These are phyloP conservation scores for Drosophila yooni DNA, from an alignment of 2,888 invertebrate species.

Conservation along the genomic window DNA sequence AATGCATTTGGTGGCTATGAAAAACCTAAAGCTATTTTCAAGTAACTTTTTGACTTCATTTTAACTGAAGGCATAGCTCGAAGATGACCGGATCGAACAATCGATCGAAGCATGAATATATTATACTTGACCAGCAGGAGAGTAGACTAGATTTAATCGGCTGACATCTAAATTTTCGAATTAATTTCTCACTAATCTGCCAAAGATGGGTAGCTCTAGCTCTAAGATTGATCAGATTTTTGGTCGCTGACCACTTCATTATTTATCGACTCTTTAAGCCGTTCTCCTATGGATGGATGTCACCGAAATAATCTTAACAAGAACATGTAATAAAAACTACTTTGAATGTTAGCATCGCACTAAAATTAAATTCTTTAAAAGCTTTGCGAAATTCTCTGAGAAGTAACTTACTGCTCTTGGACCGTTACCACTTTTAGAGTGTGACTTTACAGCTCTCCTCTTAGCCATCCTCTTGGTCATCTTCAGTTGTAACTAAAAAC, in stretches of 20 bases:
- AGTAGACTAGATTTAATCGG: not conserved
- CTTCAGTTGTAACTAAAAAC: slow-evolving; percentile 69
- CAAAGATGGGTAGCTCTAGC: slow-evolving; percentile 79
- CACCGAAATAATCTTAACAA: not conserved
- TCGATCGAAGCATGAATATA: not conserved
- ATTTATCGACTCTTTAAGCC: not conserved
- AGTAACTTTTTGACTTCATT: not conserved
- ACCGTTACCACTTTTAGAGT: not conserved
- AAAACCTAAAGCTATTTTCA: not conserved
- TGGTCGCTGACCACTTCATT: not conserved
- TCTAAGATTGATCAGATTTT: no score
- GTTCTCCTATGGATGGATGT: not conserved
- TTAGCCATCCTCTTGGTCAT: slow-evolving; percentile 54
- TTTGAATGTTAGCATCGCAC: not conserved
- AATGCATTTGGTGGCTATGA: not conserved
- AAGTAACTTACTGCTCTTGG: not conserved
- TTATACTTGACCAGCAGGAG: not conserved
- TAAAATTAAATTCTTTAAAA: not conserved
- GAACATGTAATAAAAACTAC: not conserved
- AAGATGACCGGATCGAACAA: not conserved
- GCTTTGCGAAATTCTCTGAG: not conserved
- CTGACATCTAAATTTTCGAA: not conserved
- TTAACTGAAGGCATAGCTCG: not conserved
- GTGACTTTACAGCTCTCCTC: slow-evolving; percentile 27
- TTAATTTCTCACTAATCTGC: slow-evolving; percentile 86